These are phyloP conservation scores for Cryptus armator DNA, from an alignment of 2,888 invertebrate genomes.

Conservation along the genomic window DNA sequence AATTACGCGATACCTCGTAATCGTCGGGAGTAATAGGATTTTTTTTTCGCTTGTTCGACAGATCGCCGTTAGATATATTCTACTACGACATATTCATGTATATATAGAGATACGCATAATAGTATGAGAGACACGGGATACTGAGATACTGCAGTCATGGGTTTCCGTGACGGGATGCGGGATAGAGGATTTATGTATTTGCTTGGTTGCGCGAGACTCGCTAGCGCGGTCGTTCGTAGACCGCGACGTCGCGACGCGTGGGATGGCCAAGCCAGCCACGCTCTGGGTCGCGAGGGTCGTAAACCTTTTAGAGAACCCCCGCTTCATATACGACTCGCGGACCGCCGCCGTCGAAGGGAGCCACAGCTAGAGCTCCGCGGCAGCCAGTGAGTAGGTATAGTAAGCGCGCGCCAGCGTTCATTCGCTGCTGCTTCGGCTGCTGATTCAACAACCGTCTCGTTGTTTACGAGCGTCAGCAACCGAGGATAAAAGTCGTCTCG, in stretches of 20 bases:
- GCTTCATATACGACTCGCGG: conserved; percentile 18
- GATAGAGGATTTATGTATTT: conserved; percentile 52
- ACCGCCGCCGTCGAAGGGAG: conserved; percentile 27
- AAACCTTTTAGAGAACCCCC: conserved; percentile 61
- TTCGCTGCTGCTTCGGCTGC: conserved; percentile 41
- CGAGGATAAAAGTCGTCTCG: conserved; percentile 63
- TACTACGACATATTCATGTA: neutral
- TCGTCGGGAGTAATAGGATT: neutral
- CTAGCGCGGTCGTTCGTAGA: conserved; percentile 62
- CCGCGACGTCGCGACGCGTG: conserved; percentile 67
- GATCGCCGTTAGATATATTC: neutral
- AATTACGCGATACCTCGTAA: neutral
- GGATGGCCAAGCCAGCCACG: conserved; percentile 50
- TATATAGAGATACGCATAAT: neutral
- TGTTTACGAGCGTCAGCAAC: conserved; percentile 61
- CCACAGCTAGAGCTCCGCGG: neutral
- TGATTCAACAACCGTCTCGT: conserved; percentile 65
- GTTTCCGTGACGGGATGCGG: conserved; percentile 30
- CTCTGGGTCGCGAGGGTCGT: conserved; percentile 64
- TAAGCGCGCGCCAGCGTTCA: conserved; percentile 14
- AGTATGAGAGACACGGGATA: conserved; percentile 3
- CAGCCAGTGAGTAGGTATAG: conserved; percentile 23
- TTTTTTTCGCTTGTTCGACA: neutral
- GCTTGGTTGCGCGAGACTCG: conserved; percentile 21
- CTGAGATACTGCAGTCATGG: conserved; percentile 30